Conservation (phyloP, 2,113 vertebrate species). For the Vireo altiloquus region DNA sequence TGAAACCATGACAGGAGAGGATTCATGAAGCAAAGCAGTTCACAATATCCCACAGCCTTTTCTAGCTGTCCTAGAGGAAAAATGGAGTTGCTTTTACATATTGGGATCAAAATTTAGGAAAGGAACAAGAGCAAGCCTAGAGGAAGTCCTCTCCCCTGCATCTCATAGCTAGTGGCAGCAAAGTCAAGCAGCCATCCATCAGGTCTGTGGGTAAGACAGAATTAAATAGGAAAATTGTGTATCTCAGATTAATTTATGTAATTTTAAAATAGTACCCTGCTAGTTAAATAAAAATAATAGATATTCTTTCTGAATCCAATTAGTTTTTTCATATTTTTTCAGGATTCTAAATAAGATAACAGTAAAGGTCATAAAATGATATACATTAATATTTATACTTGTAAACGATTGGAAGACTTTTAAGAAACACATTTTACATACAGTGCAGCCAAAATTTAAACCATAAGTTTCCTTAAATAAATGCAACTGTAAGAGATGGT, state of each 20-base stretch:
- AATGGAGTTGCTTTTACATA: background rate
- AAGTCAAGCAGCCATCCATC: background rate
- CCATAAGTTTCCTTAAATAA: background rate
- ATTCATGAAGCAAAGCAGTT: background rate
- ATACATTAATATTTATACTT: background rate
- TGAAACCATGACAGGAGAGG: background rate
- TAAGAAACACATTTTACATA: background rate
- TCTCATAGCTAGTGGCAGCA: background rate
- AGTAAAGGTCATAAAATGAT: background rate
- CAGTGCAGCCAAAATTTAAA: background rate
- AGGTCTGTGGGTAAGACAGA: background rate
- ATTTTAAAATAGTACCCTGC: background rate
- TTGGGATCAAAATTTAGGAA: background rate
- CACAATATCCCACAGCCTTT: background rate
- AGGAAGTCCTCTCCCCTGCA: background rate
- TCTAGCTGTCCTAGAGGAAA: background rate
- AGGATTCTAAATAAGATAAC: background rate
- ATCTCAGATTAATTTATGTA: background rate
- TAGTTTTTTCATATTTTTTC: background rate
- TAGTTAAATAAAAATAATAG: background rate
- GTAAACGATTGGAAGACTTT: background rate
- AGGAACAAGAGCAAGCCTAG: background rate
- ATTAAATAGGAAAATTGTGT: background rate
- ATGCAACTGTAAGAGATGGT: background rate
- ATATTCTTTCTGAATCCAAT: background rate